Conservation (phyloP, 2,888 invertebrate species). For the Drosophila prostipennis region DNA sequence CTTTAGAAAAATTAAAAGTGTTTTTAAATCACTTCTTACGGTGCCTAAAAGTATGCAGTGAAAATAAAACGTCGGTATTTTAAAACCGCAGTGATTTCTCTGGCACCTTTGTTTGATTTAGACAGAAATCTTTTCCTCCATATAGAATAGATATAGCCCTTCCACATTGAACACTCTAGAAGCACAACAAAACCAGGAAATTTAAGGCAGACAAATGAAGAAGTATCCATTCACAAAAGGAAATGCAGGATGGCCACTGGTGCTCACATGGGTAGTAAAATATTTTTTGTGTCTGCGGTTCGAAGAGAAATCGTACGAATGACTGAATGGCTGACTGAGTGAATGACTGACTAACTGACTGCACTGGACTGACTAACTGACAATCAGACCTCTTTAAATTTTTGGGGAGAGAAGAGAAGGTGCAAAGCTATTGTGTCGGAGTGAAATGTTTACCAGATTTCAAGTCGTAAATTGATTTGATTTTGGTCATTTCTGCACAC, state of each 20-base stretch:
- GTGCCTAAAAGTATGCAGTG: too few relatives aligned
- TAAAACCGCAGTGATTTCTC: too few relatives aligned
- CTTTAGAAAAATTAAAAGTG: too few relatives aligned
- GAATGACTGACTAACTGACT: constrained; percentile 49
- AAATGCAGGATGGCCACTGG: constrained; percentile 6
- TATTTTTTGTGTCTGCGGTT: constrained; percentile 35
- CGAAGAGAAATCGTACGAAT: constrained; percentile 5
- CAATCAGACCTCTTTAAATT: constrained; percentile 7
- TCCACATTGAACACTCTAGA: constrained; percentile 10
- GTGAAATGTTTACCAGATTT: constrained; percentile 62
- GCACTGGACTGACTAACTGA: constrained; percentile 27
- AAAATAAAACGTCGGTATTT: too few relatives aligned
- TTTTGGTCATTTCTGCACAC: constrained; percentile 54
- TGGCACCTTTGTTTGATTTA: neutral
- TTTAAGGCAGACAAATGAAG: constrained; percentile 20
- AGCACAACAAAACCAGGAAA: constrained; percentile 11
- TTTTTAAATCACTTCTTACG: too few relatives aligned
- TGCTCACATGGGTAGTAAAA: constrained; percentile 30
- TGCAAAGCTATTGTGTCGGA: constrained; percentile 39
- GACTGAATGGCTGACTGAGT: constrained; percentile 30
- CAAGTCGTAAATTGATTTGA: constrained; percentile 68
- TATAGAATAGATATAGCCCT: neutral
- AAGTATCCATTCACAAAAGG: neutral
- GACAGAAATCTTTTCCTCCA: neutral
- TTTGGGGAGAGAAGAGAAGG: neutral